phyloP scores from a whole-genome alignment of 1,140 invertebrate species.

The Lineus longissimus region DNA sequence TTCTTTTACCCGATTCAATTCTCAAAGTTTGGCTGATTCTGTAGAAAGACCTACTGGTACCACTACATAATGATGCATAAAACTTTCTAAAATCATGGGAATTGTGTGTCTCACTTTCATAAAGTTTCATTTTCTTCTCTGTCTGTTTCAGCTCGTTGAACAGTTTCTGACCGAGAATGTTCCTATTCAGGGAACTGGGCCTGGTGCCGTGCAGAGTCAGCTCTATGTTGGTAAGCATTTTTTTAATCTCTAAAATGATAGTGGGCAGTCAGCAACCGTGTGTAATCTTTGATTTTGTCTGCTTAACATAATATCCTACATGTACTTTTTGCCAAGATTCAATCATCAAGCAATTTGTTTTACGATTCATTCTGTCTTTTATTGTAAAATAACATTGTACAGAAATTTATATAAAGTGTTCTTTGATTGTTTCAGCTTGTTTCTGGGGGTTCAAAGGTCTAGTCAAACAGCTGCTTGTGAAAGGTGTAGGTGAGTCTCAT shows the following conservation, averaged over 20 bases:
- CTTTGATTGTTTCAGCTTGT: conserved; percentile 35
- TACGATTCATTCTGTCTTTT: not conserved
- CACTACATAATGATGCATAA: no score
- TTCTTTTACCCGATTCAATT: no score
- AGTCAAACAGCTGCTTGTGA: conserved; percentile 26
- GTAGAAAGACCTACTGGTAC: no score
- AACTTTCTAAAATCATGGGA: no score
- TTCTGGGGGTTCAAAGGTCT: conserved; percentile 44
- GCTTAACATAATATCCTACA: not conserved
- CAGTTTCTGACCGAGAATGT: conserved; percentile 42
- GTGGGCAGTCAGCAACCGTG: not conserved
- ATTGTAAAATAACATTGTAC: no score
- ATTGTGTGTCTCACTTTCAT: no score
- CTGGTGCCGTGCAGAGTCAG: conserved; percentile 34
- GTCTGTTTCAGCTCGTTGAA: conserved; percentile 37
- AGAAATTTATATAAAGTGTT: no score
- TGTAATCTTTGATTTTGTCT: not conserved
- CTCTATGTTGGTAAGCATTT: conserved; percentile 39
- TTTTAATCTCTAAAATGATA: no score
- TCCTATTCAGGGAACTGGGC: conserved; percentile 30
- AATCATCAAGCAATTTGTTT: not conserved
- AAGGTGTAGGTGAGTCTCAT: conserved; percentile 23
- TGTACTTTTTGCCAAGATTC: conserved; percentile 1
- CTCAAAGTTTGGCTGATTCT: no score
- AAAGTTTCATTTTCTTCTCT: no score